Base-by-base conservation (phyloP, 2,888 invertebrate genomes). In the Andricus curvator region DNA sequence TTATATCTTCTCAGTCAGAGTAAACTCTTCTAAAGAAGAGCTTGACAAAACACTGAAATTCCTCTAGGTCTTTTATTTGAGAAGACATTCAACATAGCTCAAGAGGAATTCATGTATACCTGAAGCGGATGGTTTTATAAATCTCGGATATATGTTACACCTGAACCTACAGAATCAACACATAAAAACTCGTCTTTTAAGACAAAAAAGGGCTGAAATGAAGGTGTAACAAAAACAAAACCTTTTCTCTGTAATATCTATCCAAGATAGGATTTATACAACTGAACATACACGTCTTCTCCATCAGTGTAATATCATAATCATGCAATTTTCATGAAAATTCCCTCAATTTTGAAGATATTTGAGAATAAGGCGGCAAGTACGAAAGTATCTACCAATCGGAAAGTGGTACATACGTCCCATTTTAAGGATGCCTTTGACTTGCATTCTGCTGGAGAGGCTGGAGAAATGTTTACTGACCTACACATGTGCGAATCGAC, bases 341-440 rank as follows among this genome's bases (percentile, higher is more conserved):
- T 6, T 33, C 20, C 17, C 4, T 33, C 0, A 33, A 65, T 65
- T 65, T 37, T 1, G 20, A 65, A 65, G 20, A 65, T 33, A 17
- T 29, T 2, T 37, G 29, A 65, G 33, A 20, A 65, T 11, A 29
- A 29, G 33, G 66, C 17, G 15, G 41, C 33, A 66, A 37, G 13
- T 66, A 37, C 29, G 41, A 22, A 67, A 22, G 84, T 83, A 85
- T 85, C 84, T 88, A 88, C 86, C 89, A 86, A 88, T 89, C 89
- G 85, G 90, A 90, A 90, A 90, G 90, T 88, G 90, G 90, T 88
- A 88, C 66, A 41, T 82, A 82, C 89, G 87, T 88, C 87, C 86
- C 84, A 86, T 86, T 86, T 86, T 86, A 84, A n/a, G 88, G 88
- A 90, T 86, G 89, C 87, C 89, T 86, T 86, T 84, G 87, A 86